Conservation (phyloP, 2,888 invertebrate genomes). For the Trichacis sp. region DNA sequence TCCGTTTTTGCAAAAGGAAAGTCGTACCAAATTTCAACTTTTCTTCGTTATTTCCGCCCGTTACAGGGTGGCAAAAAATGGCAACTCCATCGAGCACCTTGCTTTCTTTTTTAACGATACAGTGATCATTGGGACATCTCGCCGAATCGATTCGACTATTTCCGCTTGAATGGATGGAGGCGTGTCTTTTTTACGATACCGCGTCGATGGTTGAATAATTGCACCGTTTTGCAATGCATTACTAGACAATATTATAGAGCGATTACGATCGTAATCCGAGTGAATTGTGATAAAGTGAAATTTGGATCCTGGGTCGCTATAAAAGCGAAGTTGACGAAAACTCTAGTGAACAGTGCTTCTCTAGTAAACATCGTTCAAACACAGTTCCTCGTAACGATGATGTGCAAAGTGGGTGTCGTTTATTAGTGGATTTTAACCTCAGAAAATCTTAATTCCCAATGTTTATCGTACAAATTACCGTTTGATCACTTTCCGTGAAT, state of each 20-base stretch:
- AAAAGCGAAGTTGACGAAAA: conserved; percentile 41
- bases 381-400: conserved; percentile 18
- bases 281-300: conserved; percentile 42
- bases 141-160: conserved; percentile 46
- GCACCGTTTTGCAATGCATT: conserved; percentile 56
- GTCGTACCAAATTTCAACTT: background rate
- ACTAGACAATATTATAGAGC: conserved; percentile 34
- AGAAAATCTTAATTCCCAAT: too few relatives aligned
- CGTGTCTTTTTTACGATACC: conserved; percentile 44
- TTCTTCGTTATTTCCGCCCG: background rate
- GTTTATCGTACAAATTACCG: too few relatives aligned
- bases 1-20: too few relatives aligned
- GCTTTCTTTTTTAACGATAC: conserved; percentile 30
- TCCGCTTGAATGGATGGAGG: conserved; percentile 49
- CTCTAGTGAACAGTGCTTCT: conserved; percentile 39
- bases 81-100: conserved; percentile 36
- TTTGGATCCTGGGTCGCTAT: conserved; percentile 38
- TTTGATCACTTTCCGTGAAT: too few relatives aligned
- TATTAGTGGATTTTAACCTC: conserved; percentile 1
- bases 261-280: background rate
- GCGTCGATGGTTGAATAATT: conserved; percentile 58
- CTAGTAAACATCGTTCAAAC: conserved; percentile 2
- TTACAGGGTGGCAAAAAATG: conserved; percentile 13
- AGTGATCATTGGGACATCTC: conserved; percentile 31
- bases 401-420: conserved; percentile 36